These are phyloP conservation scores for Meganola albula DNA, from an alignment of 2,888 invertebrate species.

Conservation along the genomic window DNA sequence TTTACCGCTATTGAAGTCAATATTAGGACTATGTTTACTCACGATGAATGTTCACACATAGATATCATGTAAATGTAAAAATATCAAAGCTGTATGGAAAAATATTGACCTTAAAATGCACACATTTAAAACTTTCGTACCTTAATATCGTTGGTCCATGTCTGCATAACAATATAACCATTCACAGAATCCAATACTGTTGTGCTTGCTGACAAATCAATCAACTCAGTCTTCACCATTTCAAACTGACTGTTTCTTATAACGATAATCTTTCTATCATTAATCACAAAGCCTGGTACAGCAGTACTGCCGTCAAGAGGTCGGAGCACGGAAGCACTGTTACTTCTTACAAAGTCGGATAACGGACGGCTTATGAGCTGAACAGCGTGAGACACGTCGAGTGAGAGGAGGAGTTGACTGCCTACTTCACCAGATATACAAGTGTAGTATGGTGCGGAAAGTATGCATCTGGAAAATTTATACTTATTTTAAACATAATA, in stretches of 20 bases:
- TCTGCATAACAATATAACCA: conserved; percentile 51
- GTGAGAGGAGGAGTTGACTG: conserved; percentile 75
- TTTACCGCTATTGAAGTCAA: no score
- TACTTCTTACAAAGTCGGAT: conserved; percentile 37
- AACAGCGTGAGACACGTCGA: conserved; percentile 78
- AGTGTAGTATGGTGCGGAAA: conserved; percentile 80
- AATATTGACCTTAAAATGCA: no score
- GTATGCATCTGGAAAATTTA: conserved; percentile 74
- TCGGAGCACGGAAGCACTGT: conserved; percentile 38
- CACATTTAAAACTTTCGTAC: no score
- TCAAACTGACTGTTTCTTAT: conserved; percentile 53
- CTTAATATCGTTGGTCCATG: conserved; percentile 51
- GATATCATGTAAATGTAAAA: no score
- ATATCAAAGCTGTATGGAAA: no score
- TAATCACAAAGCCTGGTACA: conserved; percentile 37
- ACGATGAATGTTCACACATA: no score
- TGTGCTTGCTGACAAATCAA: conserved; percentile 46
- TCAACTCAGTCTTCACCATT: conserved; percentile 35
- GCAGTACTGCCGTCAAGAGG: conserved; percentile 48
- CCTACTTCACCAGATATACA: conserved; percentile 76
- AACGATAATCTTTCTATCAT: conserved; percentile 54
- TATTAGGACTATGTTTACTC: no score
- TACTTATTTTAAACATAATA: background rate
- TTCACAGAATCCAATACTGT: conserved; percentile 47
- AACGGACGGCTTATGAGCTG: conserved; percentile 70